Evolutionary conservation across 1,140 invertebrate species (phyloP).

Genomic region (Diabrotica virgifera): DNA sequence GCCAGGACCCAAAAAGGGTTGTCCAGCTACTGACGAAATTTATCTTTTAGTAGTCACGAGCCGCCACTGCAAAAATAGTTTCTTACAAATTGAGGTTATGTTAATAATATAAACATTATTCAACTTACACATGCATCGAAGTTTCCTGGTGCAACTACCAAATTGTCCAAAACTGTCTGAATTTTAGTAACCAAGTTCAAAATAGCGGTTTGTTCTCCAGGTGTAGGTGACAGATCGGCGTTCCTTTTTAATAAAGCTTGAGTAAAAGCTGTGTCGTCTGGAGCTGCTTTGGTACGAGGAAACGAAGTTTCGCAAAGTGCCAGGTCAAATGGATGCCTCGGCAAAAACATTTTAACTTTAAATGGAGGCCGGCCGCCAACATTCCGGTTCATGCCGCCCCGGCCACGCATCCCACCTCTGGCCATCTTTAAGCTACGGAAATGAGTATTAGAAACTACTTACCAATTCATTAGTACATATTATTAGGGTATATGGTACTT

Average conservation of each 20-base stretch:
- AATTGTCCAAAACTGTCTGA: constrained; percentile 86
- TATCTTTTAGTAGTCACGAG: too few species aligned
- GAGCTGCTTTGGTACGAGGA: constrained; percentile 76
- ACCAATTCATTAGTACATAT: too few species aligned
- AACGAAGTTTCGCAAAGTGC: constrained; percentile 85
- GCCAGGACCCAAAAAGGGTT: too few species aligned
- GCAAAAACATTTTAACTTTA: constrained; percentile 69
- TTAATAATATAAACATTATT: neutral
- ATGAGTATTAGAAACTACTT: neutral
- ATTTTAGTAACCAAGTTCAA: constrained; percentile 91
- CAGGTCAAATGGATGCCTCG: constrained; percentile 87
- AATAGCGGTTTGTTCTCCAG: constrained; percentile 86
- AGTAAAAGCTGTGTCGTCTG: constrained; percentile 80
- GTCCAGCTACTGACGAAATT: too few species aligned
- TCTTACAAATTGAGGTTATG: too few species aligned
- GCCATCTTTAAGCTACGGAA: constrained; percentile 47
- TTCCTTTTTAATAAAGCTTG: constrained; percentile 90
- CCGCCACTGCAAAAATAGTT: too few species aligned
- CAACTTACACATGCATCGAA: constrained; percentile 94
- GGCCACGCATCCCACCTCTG: constrained; percentile 57
- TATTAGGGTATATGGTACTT: too few species aligned
- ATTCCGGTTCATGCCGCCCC: constrained; percentile 69
- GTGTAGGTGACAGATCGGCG: constrained; percentile 82
- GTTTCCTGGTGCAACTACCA: constrained; percentile 87
- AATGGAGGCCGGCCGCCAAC: constrained; percentile 61